Evolutionary conservation across 2,113 vertebrate genomes (phyloP).

Genomic region (Neolamprologus falcicula): DNA sequence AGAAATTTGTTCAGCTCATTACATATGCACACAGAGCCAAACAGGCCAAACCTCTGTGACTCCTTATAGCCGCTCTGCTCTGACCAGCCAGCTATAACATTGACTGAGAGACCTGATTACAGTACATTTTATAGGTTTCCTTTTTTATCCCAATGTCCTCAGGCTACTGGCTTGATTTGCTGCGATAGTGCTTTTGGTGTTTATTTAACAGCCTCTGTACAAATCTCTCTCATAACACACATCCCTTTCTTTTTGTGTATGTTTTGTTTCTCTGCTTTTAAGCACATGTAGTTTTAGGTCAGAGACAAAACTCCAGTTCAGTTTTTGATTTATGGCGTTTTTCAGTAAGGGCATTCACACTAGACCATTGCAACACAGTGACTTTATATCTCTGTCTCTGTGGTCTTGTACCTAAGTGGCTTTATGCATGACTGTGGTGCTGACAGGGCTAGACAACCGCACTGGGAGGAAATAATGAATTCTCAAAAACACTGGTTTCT

Average conservation of each 20-base stretch:
- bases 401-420: slow-evolving; percentile 29
- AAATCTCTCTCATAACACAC: background rate
- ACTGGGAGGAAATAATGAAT: slow-evolving; percentile 29
- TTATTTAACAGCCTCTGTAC: background rate
- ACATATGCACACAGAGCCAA: background rate
- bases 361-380: background rate
- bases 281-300: background rate
- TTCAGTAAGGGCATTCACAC: slow-evolving; percentile 9
- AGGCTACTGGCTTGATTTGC: background rate
- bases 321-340: slow-evolving; percentile 6
- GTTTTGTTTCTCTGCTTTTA: background rate
- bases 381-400: slow-evolving; percentile 26
- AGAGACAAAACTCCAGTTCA: background rate
- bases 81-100: background rate
- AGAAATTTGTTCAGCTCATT: background rate
- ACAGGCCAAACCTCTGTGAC: background rate
- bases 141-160: background rate
- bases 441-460: slow-evolving; percentile 35
- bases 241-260: background rate
- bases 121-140: slow-evolving; percentile 9
- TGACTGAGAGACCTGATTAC: background rate
- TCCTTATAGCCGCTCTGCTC: background rate
- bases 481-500: slow-evolving; percentile 7
- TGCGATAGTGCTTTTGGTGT: background rate
- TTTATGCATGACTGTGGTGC: slow-evolving; percentile 31